A percentile compares a stretch with the other conserved stretches of the same genome.
These are phyloP conservation scores for Reinhardtius hippoglossoides DNA, from an alignment of 2,113 vertebrate species.

Conservation along the genomic window DNA sequence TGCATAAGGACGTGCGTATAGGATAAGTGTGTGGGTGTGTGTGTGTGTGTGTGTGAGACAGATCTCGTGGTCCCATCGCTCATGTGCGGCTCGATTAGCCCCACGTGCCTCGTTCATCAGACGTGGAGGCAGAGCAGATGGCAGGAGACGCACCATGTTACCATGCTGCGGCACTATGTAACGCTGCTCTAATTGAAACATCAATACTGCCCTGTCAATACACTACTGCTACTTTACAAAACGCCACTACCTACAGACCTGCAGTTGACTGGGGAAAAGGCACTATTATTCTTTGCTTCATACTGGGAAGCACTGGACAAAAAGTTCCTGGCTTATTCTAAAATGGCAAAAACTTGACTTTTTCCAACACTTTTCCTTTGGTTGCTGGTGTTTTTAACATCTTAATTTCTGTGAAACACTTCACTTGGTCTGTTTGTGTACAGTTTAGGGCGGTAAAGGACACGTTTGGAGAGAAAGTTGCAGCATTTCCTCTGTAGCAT, in stretches of 20 bases:
- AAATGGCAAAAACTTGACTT: constrained; percentile 8
- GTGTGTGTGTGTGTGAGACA: constrained; percentile 42
- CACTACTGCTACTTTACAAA: constrained; percentile 70
- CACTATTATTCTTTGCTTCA: background rate
- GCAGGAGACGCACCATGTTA: constrained; percentile 81
- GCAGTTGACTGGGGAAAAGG: constrained; percentile 49
- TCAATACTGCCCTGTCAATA: constrained; percentile 83
- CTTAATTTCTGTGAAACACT: constrained; percentile 47
- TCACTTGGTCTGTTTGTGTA: constrained; percentile 48
- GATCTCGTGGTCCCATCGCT: constrained; percentile 77
- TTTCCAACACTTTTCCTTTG: background rate
- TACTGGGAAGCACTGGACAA: constrained; percentile 9
- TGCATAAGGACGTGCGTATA: constrained; percentile 74
- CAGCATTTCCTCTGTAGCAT: constrained; percentile 44
- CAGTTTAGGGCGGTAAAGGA: constrained; percentile 15
- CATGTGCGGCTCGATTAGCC: constrained; percentile 84
- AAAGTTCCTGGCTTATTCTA: constrained; percentile 41
- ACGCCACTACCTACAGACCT: constrained; percentile 60
- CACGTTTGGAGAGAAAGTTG: constrained; percentile 32
- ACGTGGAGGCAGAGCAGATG: constrained; percentile 83
- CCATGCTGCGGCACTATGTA: constrained; percentile 80
- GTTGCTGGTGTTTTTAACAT: constrained; percentile 13
- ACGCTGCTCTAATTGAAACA: constrained; percentile 84
- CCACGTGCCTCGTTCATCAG: constrained; percentile 84
- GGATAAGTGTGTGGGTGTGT: constrained; percentile 45